Evolutionary conservation across 2,113 vertebrate species (phyloP), one percentile per base, ranked within the genome.

Genomic region (Calonectris borealis): DNA sequence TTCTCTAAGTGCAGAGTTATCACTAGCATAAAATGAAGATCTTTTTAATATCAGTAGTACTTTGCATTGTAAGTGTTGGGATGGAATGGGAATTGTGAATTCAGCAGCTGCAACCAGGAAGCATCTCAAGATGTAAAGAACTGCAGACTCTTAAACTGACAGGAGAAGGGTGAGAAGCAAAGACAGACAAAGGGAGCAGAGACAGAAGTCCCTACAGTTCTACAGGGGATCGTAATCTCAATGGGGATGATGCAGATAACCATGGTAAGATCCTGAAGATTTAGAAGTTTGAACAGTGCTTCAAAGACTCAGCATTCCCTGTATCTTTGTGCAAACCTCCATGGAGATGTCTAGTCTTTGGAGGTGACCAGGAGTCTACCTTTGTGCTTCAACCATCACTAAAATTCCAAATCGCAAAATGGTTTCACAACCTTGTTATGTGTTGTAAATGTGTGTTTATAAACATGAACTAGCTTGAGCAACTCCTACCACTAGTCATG

Each of bases 181-280:
- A 69, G 52, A 83, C 5, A 66, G 29, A 12, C 22, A 83, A 38
- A 54, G 11, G 36, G 9, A 91, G 5, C 8, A 73, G n/a, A 89
- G 44, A 55, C 10, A 55, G 36, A 86, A 79, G 9, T 27, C 18
- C 18, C 18, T 57, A 48, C 11, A 49, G 11, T 38, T 82, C 38
- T 36, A 25, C 2, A 31, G 8, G 12, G 42, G 20, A 87, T 54
- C 5, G 6, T 38, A n/a, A 51, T 72, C 29, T 60, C 70, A 9
- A 0, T 42, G 32, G 4, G 2, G 6, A 36, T 66, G 19, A 61
- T 5, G 1, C 9, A 65, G 7, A 72, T 7, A 76, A 78, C 26
- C 32, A 11, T 40, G 20, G 17, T 52, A 60, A 76, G 6, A 61
- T 8, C 36, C 25, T 58, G 62, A 92, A 86, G 18, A 66, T 40